Evolutionary conservation across 2,888 invertebrate genomes (phyloP).

Genomic region (Pterobdella sp.): DNA sequence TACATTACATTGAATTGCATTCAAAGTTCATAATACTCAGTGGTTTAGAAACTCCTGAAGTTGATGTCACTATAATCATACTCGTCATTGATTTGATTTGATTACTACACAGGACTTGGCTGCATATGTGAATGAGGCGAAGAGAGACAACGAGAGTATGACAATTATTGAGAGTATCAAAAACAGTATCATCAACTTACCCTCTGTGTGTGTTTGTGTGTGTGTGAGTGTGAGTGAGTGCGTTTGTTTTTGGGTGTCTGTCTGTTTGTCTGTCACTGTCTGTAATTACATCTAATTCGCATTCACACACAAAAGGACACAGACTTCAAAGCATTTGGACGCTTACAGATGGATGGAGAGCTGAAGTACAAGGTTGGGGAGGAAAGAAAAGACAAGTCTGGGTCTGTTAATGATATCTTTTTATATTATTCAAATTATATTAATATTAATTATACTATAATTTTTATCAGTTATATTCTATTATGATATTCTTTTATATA

Average conservation of each 20-base stretch:
- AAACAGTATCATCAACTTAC: constrained; percentile 52
- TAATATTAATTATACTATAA: too few species aligned
- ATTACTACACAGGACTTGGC: constrained; percentile 65
- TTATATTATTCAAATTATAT: too few species aligned
- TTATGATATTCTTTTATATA: too few species aligned
- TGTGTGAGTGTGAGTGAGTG: background rate
- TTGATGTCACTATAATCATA: too few species aligned
- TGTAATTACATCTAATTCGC: too few species aligned
- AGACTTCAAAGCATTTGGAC: constrained; percentile 78
- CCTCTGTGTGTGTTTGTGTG: background rate
- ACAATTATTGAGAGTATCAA: constrained; percentile 82
- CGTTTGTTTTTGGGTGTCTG: background rate
- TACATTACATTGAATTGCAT: too few species aligned
- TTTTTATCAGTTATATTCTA: too few species aligned
- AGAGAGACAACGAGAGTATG: constrained; percentile 85
- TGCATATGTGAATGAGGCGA: constrained; percentile 93
- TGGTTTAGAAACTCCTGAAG: too few species aligned
- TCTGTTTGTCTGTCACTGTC: constrained; percentile 52
- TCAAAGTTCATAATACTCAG: too few species aligned
- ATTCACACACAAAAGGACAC: too few species aligned
- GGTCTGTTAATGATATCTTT: too few species aligned
- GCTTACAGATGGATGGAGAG: constrained; percentile 85
- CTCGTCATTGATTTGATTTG: too few species aligned
- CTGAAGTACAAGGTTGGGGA: constrained; percentile 60
- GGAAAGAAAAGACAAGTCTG: constrained; percentile 67